Conservation (phyloP, 2,797 vertebrate genomes). For the Hozukius guyotensis region DNA sequence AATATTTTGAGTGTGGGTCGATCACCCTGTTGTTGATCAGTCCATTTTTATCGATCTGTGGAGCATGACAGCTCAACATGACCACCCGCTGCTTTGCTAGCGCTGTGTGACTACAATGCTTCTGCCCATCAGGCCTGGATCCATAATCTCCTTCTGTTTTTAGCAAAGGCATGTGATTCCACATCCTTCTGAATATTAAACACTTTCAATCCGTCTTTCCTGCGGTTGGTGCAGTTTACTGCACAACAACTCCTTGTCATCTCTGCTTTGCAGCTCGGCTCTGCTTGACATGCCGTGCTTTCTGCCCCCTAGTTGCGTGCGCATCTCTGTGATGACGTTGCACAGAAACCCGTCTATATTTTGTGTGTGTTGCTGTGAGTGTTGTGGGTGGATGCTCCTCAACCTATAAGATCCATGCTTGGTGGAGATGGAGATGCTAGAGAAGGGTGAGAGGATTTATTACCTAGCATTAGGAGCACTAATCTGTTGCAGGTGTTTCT, state of each 20-base stretch:
- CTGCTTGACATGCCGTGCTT: neutral
- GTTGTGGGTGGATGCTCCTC: conserved; percentile 48
- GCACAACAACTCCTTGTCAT: no score
- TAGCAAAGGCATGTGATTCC: no score
- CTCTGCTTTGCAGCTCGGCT: neutral
- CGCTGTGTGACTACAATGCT: no score
- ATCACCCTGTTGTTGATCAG: no score
- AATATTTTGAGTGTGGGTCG: fast-evolving
- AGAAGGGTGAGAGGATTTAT: conserved; percentile 85
- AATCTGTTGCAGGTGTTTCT: conserved; percentile 90
- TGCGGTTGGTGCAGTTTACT: no score
- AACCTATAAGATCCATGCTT: conserved; percentile 50
- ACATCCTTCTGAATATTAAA: no score
- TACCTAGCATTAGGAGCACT: conserved; percentile 83
- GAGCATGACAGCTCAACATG: no score
- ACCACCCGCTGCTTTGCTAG: no score
- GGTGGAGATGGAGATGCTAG: conserved; percentile 74
- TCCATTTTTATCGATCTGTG: no score
- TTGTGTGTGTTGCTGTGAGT: conserved; percentile 1
- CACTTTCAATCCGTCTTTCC: no score
- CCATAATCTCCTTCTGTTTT: no score
- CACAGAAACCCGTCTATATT: neutral
- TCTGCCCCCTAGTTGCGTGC: neutral
- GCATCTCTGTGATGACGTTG: neutral
- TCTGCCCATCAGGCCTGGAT: no score